A percentile compares a stretch with the other conserved stretches of the same genome.
Evolutionary conservation across 2,797 vertebrate genomes (phyloP).

Genomic region (Urophycis tenuis): DNA sequence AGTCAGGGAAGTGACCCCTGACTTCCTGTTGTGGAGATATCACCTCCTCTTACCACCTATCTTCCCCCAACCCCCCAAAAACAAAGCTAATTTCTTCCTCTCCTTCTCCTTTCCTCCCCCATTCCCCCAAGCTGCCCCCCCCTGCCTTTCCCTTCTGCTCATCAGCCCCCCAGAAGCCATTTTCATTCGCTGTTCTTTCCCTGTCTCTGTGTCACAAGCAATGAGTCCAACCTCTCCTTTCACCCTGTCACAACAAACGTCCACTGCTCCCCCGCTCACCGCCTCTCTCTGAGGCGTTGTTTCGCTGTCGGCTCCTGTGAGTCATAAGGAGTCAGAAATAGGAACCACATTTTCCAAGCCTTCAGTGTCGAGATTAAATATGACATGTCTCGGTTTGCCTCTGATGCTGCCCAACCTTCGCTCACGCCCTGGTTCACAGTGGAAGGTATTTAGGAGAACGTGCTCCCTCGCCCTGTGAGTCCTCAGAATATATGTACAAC

Average conservation of each 20-base stretch:
- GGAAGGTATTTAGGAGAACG: constrained; percentile 8
- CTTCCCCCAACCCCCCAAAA: neutral
- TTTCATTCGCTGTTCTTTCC: constrained; percentile 39
- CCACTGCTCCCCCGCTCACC: constrained; percentile 10
- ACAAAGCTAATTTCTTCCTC: neutral
- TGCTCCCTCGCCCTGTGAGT: too few species aligned
- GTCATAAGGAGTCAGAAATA: constrained; percentile 25
- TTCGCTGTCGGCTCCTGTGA: constrained; percentile 16
- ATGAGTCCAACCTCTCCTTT: constrained; percentile 22
- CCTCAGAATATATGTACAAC: neutral
- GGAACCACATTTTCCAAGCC: constrained; percentile 29
- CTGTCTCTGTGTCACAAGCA: constrained; percentile 43
- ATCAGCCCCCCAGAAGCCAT: constrained; percentile 22
- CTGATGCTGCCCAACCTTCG: neutral
- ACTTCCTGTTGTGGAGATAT: constrained; percentile 71
- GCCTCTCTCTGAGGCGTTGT: constrained; percentile 21
- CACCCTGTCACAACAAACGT: constrained; percentile 13
- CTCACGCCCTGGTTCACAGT: neutral
- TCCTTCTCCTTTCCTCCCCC: constrained; percentile 32
- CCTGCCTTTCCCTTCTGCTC: constrained; percentile 28
- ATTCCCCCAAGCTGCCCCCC: constrained; percentile 24
- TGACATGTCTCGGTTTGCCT: constrained; percentile 20
- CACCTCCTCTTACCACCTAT: constrained; percentile 32
- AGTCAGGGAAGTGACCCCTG: constrained; percentile 62
- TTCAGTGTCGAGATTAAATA: constrained; percentile 31